Evolutionary conservation across 2,113 vertebrate species (phyloP), one percentile per base, ranked within the genome.

Genomic region (Callocephalon fimbriatum): DNA sequence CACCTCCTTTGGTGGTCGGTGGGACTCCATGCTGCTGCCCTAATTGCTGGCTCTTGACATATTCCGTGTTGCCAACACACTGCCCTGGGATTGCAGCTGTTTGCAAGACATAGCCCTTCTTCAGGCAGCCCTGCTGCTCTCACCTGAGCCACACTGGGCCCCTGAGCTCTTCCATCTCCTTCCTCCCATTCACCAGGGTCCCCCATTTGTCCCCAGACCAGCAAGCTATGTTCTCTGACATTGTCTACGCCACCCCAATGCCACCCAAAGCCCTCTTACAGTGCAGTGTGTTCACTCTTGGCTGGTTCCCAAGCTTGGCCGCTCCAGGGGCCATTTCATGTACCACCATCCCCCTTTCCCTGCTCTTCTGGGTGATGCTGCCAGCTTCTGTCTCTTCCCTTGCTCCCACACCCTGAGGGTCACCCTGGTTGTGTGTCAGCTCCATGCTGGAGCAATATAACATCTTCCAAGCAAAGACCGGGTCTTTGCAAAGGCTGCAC

Each of bases 161-260:
- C 37, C 31, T 14, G 22, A 4, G 31, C 38, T 88, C 48, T 63
- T 45, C 48, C 18, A 21, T 8, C 86, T 72, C 35, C 45, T 66
- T 56, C 70, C 25, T 75, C 56, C 19, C 51, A 17, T 25, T 4
- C 1, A 0, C 59, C 61, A 74, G n/a, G 20, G 23, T 11, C 6
- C 7, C 22, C 26, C 3, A 5, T 25, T 84, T 21, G 10, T 12
- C 63, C 25, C 80, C 27, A 45, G 40, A 35, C 25, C 22, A 38
- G 32, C 21, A 32, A 58, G 9, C 22, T 37, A 9, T 3, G 21
- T 68, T 47, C 19, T 65, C 62, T 27, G n/a, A 20, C 17, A 6
- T 6, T 48, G n/a, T 15, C 45, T 47, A 23, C 0, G 0, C 0
- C 3, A n/a, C 45, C 32, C 0, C 0, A 73, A 61, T 15, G 47